Conservation (phyloP, 2,113 vertebrate species). For the Oryzias celebensis region DNA sequence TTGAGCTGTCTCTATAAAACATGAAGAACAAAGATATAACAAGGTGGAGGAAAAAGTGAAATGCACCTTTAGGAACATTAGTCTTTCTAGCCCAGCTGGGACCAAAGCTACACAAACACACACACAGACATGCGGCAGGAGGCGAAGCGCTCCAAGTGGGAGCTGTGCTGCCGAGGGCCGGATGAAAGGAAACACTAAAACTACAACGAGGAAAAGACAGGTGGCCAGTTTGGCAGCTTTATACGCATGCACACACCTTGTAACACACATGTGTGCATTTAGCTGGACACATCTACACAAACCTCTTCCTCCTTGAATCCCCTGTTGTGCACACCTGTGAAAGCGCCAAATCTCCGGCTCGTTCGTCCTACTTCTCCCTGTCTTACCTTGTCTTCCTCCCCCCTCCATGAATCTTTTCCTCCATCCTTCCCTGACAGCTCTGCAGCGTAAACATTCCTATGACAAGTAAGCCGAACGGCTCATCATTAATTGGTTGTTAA, state of each 20-base stretch:
- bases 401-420: slow-evolving; percentile 34
- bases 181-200: slow-evolving; percentile 80
- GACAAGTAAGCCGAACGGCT: slow-evolving; percentile 42
- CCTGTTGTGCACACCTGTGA: slow-evolving; percentile 75
- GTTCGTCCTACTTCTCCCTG: slow-evolving; percentile 33
- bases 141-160: slow-evolving; percentile 73
- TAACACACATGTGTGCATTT: slow-evolving; percentile 24
- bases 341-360: slow-evolving; percentile 65
- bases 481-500: slow-evolving; percentile 72
- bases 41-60: slow-evolving; percentile 64
- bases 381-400: slow-evolving; percentile 21
- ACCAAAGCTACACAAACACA: slow-evolving; percentile 51
- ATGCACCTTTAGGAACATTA: slow-evolving; percentile 74
- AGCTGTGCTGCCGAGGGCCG: slow-evolving; percentile 74
- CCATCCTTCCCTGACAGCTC: slow-evolving; percentile 33
- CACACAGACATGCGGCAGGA: slow-evolving; percentile 56
- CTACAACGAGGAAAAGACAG: slow-evolving; percentile 78
- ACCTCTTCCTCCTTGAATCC: slow-evolving; percentile 63
- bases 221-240: slow-evolving; percentile 74
- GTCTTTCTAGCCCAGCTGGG: slow-evolving; percentile 68
- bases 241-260: slow-evolving; percentile 43
- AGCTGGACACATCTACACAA: slow-evolving; percentile 22
- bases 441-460: slow-evolving; percentile 60
- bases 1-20: slow-evolving; percentile 75
- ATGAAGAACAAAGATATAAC: slow-evolving; percentile 74